Percentiles rank a stretch among this genome's conserved stretches.
Conservation (phyloP, 2,113 vertebrate genomes). For the Polypterus bichir region DNA sequence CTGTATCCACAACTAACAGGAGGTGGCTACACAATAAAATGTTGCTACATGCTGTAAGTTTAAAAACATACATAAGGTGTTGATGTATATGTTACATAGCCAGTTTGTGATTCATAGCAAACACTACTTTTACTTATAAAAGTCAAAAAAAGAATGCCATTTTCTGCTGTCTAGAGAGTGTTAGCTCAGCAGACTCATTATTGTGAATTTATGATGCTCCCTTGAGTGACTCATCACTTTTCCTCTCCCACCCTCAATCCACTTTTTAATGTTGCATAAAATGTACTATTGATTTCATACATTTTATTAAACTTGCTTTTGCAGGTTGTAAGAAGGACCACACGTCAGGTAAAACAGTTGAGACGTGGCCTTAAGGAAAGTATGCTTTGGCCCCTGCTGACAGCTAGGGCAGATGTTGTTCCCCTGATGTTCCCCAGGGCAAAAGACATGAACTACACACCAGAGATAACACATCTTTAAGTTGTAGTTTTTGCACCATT, state of each 20-base stretch:
- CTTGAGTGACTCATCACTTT: no score
- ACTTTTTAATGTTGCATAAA: no score
- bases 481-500: no score
- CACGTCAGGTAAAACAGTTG: slow-evolving; percentile 15
- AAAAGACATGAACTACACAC: background rate
- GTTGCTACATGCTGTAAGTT: slow-evolving; percentile 14
- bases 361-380: slow-evolving; percentile 13
- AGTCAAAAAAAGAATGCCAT: no score
- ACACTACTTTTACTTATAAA: no score
- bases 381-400: slow-evolving; percentile 18
- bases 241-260: no score
- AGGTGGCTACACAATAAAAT: slow-evolving; percentile 11
- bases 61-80: background rate
- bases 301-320: slow-evolving; percentile 3
- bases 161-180: no score
- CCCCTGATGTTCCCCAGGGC: slow-evolving; percentile 9
- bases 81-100: no score
- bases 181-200: no score
- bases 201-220: no score
- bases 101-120: no score
- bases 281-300: no score
- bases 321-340: slow-evolving; percentile 18
- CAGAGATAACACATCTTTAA: background rate
- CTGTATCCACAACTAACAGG: background rate
- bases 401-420: slow-evolving; percentile 13